A percentile compares a stretch with the other conserved stretches of the same genome.
Evolutionary conservation across 2,888 invertebrate genomes (phyloP).

Genomic region (Sepiola atlantica): DNA sequence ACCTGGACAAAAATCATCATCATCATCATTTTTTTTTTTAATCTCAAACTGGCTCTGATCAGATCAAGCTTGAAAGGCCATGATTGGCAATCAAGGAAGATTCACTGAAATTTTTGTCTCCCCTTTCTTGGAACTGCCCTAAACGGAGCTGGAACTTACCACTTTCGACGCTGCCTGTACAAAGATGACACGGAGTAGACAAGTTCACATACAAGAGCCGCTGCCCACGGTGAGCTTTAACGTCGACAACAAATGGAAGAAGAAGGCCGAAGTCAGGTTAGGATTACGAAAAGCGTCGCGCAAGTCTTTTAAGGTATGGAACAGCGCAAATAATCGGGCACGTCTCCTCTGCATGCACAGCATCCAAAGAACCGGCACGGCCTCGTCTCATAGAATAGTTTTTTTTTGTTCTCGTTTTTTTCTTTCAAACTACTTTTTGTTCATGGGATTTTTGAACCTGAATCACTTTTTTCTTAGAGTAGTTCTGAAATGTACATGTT

Average conservation of each 20-base stretch:
- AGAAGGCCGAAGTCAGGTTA: conserved; percentile 35
- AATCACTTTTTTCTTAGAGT: not conserved
- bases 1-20: not conserved
- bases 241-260: conserved; percentile 4
- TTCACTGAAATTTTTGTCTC: not conserved
- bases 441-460: not conserved
- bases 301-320: conserved; percentile 37
- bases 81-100: not conserved
- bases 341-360: not conserved
- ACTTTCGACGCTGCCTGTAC: not conserved
- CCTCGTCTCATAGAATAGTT: not conserved
- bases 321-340: not conserved
- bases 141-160: not conserved
- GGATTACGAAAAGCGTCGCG: conserved; percentile 24
- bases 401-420: not conserved
- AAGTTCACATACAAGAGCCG: not conserved
- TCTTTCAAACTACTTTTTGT: not conserved
- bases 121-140: not conserved
- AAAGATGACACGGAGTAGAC: not conserved
- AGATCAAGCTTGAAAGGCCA: not conserved
- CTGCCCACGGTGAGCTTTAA: conserved; percentile 10
- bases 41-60: not conserved
- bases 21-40: no score
- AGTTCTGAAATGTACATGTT: not conserved
- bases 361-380: not conserved